Conservation (phyloP, 2,888 invertebrate species). For the Ceraclea dissimilis region DNA sequence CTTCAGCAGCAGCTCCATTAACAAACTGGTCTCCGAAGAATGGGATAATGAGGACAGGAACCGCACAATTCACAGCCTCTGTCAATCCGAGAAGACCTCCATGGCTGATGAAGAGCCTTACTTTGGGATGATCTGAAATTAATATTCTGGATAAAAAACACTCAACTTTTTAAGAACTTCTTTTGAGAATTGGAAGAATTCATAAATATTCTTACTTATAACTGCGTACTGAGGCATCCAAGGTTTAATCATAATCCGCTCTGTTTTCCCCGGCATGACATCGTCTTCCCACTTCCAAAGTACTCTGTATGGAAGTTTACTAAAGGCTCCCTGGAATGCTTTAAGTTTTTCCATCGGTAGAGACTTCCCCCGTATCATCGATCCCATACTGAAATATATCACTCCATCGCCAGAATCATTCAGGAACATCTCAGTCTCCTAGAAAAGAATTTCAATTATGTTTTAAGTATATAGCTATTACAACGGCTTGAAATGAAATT, state of each 20-base stretch:
- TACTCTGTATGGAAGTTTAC: constrained; percentile 51
- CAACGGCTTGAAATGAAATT: no score
- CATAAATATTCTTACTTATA: constrained; percentile 54
- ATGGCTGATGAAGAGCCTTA: constrained; percentile 51
- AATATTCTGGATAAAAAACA: background rate
- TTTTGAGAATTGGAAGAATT: no score
- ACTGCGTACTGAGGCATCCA: constrained; percentile 71
- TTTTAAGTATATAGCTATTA: no score
- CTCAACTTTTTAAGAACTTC: no score
- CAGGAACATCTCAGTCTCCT: constrained; percentile 51
- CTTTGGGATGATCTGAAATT: constrained; percentile 52
- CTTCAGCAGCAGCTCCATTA: constrained; percentile 50
- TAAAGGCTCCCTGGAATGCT: constrained; percentile 50
- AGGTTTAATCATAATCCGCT: constrained; percentile 54
- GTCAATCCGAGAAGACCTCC: constrained; percentile 53
- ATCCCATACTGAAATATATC: constrained; percentile 64
- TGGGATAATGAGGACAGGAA: constrained; percentile 53
- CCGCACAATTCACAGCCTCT: constrained; percentile 53
- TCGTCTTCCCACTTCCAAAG: constrained; percentile 68
- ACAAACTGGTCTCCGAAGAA: constrained; percentile 52
- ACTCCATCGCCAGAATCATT: constrained; percentile 56
- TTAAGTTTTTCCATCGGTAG: constrained; percentile 49
- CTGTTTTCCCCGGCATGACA: constrained; percentile 47
- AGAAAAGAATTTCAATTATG: constrained; percentile 28
- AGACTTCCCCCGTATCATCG: constrained; percentile 55